Base-by-base conservation (phyloP, 2,113 vertebrate species). In the Rhinichthys klamathensis region DNA sequence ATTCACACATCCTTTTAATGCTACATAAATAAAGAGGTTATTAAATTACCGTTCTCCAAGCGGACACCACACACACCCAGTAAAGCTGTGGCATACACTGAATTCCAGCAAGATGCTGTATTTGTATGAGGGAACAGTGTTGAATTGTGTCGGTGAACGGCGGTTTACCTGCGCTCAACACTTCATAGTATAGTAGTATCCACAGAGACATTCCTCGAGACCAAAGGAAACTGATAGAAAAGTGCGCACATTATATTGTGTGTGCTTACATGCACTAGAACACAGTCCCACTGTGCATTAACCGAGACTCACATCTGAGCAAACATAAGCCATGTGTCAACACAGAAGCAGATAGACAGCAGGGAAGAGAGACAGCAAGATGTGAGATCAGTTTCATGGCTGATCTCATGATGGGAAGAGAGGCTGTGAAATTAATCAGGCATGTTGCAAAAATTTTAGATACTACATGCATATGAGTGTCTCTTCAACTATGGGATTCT, bases 11-110 rank as follows among this genome's bases (percentile, higher is more conserved):
- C 73, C 61, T 70, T 84, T 67, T 65, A 73, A 87, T 67, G 46
- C 73, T 75, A 75, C 73, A 85, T 46, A 87, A 89, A 89, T 87
- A 85, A 73, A 86, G 72, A 46, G 67, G 56, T 83, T 67, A 86
- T 75, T 83, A 69, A 74, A 74, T 87, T 88, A 85, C 76, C 6
- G 16, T 25, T 32, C 75, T 67, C 67, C 23, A 60, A 80, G 25
- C 38, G 9, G 77, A 58, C 80, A 41, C 75, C 3, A 12, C 49
- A 32, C 83, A 58, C 65, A 27, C 38, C 21, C 27, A 32, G 81
- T 15, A 2, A 75, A 49, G 60, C 46, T 27, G 46, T 58, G 74
- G 30, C 60, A 75, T 82, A 51, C 21, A 18, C 23, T 58, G 35
- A 54, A 87, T 87, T 89, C 88, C 85, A 75, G 83, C 16, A 78